Evolutionary conservation across 2,797 vertebrate species (phyloP).

Genomic region (Thaleichthys pacificus): DNA sequence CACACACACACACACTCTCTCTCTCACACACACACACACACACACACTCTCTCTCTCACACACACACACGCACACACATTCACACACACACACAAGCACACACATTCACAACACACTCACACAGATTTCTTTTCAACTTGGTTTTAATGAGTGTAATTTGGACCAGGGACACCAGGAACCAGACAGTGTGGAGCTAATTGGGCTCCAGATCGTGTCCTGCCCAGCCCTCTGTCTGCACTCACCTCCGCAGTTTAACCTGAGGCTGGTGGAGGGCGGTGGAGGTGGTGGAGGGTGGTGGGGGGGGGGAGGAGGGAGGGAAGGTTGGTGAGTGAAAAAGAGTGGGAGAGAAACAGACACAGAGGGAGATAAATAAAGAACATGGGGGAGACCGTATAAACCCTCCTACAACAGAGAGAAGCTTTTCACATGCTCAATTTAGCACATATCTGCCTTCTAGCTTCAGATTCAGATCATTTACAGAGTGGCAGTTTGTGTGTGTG

Average conservation of each 20-base stretch:
- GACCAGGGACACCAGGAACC: no score
- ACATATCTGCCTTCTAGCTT: slow-evolving; percentile 57
- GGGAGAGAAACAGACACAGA: neutral
- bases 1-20: slow-evolving; percentile 3
- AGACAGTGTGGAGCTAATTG: no score
- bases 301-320: no score
- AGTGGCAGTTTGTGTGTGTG: slow-evolving; percentile 52
- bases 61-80: slow-evolving; percentile 12
- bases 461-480: slow-evolving; percentile 70
- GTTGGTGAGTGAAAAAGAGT: neutral
- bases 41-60: neutral
- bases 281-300: no score
- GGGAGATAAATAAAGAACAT: neutral
- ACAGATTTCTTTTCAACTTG: no score
- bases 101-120: neutral
- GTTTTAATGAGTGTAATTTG: no score
- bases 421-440: slow-evolving; percentile 61
- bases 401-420: slow-evolving; percentile 5
- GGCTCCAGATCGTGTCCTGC: no score
- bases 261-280: no score
- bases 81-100: slow-evolving; percentile 3
- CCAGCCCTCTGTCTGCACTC: no score
- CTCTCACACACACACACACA: no score
- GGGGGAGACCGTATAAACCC: neutral
- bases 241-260: no score